phyloP scores from a whole-genome alignment of 2,113 vertebrate genomes.

The Phrynocephalus versicolor region DNA sequence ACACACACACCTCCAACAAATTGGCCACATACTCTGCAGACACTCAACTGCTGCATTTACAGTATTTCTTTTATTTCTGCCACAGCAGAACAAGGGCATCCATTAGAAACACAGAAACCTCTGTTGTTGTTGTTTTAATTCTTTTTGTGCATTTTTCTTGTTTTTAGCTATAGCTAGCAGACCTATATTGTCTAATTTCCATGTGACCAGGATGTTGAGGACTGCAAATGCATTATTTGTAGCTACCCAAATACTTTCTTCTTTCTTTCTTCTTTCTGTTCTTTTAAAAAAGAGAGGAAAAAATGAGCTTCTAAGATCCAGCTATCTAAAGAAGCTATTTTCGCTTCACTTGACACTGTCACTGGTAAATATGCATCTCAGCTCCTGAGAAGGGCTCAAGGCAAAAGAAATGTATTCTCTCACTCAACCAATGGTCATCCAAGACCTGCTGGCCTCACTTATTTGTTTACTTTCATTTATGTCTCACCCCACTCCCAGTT shows the following conservation, averaged over 20 bases:
- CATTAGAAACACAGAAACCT: background rate
- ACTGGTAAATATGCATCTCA: background rate
- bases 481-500: background rate
- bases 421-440: constrained; percentile 63
- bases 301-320: constrained; percentile 28
- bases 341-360: constrained; percentile 1
- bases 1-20: too few relatives aligned
- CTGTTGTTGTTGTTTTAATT: background rate
- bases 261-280: constrained; percentile 47
- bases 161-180: background rate
- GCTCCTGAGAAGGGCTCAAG: constrained; percentile 42
- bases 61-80: too few relatives aligned
- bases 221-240: constrained; percentile 44
- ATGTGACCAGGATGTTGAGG: constrained; percentile 39
- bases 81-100: background rate
- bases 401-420: constrained; percentile 46
- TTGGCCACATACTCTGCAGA: constrained; percentile 6
- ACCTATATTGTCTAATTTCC: constrained; percentile 21
- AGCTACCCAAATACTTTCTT: constrained; percentile 27
- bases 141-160: too few relatives aligned
- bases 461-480: background rate
- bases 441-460: constrained; percentile 60
- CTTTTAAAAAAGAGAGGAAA: too few relatives aligned
- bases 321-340: constrained; percentile 42
- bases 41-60: fast-evolving